phyloP scores from a whole-genome alignment of 2,888 invertebrate genomes.

The Ptilodon capucinus region DNA sequence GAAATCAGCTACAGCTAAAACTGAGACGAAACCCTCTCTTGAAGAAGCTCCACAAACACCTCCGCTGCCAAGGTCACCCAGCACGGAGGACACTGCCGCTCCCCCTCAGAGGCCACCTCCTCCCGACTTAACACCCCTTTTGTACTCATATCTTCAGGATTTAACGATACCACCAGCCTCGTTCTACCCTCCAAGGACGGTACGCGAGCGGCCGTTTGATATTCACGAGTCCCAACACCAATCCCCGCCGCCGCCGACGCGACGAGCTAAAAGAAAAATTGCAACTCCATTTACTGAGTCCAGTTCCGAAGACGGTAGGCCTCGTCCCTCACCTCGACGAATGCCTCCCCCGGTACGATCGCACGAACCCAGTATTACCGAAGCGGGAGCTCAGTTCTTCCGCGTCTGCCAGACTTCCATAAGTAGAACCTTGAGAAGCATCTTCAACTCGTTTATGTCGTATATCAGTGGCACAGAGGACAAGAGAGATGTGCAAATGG shows the following conservation, averaged over 20 bases:
- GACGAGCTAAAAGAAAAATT: constrained; percentile 75
- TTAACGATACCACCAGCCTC: constrained; percentile 74
- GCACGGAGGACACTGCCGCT: constrained; percentile 44
- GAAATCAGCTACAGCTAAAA: constrained; percentile 25
- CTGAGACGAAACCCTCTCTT: constrained; percentile 20
- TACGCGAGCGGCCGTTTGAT: constrained; percentile 63
- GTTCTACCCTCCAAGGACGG: constrained; percentile 69
- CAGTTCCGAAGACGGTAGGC: constrained; percentile 76
- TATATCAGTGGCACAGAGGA: constrained; percentile 85
- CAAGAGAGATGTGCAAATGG: constrained; percentile 88
- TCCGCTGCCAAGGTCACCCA: constrained; percentile 35
- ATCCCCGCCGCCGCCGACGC: constrained; percentile 67
- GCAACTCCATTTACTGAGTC: constrained; percentile 70
- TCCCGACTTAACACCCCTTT: constrained; percentile 71
- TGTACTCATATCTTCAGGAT: constrained; percentile 81
- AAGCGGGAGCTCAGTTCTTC: constrained; percentile 87
- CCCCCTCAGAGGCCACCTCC: constrained; percentile 76
- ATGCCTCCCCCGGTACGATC: constrained; percentile 62
- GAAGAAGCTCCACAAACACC: constrained; percentile 29
- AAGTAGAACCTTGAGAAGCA: constrained; percentile 85
- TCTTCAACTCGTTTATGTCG: constrained; percentile 85
- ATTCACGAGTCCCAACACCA: constrained; percentile 60
- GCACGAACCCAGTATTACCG: constrained; percentile 86
- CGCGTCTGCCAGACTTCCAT: constrained; percentile 86
- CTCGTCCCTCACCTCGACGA: constrained; percentile 67